Evolutionary conservation across 2,888 invertebrate genomes (phyloP).

Genomic region (Dolichomitus sp.): DNA sequence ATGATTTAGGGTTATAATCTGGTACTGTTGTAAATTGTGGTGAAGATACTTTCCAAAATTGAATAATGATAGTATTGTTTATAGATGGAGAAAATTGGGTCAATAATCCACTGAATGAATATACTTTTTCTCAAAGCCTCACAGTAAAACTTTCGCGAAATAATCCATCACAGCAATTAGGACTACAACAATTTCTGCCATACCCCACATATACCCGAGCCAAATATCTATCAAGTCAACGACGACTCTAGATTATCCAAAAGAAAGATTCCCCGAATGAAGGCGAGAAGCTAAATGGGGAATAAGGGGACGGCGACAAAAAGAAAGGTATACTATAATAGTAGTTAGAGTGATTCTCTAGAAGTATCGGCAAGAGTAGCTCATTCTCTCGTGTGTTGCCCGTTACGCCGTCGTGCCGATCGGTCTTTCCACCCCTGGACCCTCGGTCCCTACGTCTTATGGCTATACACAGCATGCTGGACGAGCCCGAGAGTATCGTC

Average conservation of each 20-base stretch:
- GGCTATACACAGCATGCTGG: constrained; percentile 23
- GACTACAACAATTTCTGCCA: constrained; percentile 6
- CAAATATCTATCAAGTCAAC: constrained; percentile 19
- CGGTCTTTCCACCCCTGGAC: constrained; percentile 72
- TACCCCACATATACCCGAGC: background rate
- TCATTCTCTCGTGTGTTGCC: constrained; percentile 60
- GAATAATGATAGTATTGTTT: no score
- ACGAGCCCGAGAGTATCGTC: constrained; percentile 57
- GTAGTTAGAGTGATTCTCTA: constrained; percentile 28
- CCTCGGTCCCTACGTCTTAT: constrained; percentile 49
- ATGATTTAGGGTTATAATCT: no score
- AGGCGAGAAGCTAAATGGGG: constrained; percentile 54
- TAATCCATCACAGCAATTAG: constrained; percentile 52
- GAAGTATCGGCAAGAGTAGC: constrained; percentile 49
- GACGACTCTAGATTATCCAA: constrained; percentile 1
- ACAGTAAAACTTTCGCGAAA: constrained; percentile 1
- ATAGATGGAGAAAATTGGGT: background rate
- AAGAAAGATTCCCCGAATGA: constrained; percentile 10
- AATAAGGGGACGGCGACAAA: constrained; percentile 25
- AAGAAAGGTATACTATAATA: constrained; percentile 31
- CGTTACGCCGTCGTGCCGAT: constrained; percentile 74
- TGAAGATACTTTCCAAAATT: no score
- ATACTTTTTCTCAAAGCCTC: background rate
- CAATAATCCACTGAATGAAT: background rate
- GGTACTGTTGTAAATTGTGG: no score